Base-by-base conservation (phyloP, 2,797 vertebrate species). In the Rhodeus uyekii region DNA sequence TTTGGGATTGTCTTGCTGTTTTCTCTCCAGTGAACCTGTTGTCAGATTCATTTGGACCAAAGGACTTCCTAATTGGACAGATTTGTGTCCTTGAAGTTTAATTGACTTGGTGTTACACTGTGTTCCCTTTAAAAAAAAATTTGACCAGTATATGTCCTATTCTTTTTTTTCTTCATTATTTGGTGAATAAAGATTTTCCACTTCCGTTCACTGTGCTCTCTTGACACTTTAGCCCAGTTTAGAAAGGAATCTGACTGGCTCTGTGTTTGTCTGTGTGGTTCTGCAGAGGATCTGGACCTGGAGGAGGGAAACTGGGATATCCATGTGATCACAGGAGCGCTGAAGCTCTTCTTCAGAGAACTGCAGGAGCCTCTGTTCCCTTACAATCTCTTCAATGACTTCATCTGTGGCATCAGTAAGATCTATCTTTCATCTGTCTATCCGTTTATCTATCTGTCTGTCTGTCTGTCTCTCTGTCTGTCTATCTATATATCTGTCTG, bases 311-410 rank as follows among this genome's bases (percentile, higher is more conserved):
- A 94, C 85, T 99, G 98, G 98, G 98, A 99, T 29, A 93, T 98
- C 64, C 97, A 99, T 0, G 97, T 99, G 71, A 95, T 99, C 92
- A 99, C 97, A 0, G 98, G 98, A 6, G 97, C 98, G 0, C 90
- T 99, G 80, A 99, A 99, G 87, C 91, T 99, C 71, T 99, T 99
- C 92, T 97, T 99, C 89, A 89, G 98, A 2, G 98, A 99, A 86
- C 94, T 99, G 81, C 95, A 95, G 0, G 97, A 99, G 89, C 97
- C 97, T 0, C 96, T 99, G 0, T 93, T 98, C 86, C 97, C 98
- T 0, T 98, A 89, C 92, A 93, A 93, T 64, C 94, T 96, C 89
- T 99, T 99, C 5, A 92, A 93, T 80, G 92, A 92, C 46, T 98
- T 99, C 90, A 93, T 96, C 5, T 86, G 89, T 0, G 95, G 95